Conservation (phyloP, 2,888 invertebrate genomes). For the Cantharis rustica region DNA sequence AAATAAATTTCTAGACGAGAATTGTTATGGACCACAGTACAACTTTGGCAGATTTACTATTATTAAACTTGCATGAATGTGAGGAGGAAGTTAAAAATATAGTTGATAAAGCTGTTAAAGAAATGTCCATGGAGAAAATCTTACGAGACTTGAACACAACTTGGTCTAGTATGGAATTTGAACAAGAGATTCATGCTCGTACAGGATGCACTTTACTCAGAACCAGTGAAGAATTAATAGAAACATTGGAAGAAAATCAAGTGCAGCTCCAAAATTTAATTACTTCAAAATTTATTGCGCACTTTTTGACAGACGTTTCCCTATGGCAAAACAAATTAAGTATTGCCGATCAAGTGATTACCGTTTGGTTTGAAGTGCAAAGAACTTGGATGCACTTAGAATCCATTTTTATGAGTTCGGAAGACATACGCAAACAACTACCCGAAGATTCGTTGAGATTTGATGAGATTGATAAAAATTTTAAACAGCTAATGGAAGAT, state of each 20-base stretch:
- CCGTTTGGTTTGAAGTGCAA: conserved; percentile 95
- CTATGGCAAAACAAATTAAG: conserved; percentile 92
- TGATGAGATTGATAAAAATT: conserved; percentile 87
- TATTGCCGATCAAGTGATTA: conserved; percentile 91
- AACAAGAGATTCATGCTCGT: conserved; percentile 84
- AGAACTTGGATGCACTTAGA: conserved; percentile 96
- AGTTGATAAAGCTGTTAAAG: conserved; percentile 97
- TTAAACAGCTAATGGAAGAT: conserved; percentile 79
- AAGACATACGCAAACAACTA: conserved; percentile 92
- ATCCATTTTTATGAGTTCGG: conserved; percentile 97
- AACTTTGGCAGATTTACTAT: conserved; percentile 88
- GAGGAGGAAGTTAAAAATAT: conserved; percentile 98
- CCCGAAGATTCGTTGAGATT: conserved; percentile 93
- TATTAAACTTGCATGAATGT: conserved; percentile 92
- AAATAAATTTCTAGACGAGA: conserved; percentile 68
- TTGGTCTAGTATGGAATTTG: conserved; percentile 93
- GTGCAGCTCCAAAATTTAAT: conserved; percentile 95
- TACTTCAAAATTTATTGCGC: conserved; percentile 95
- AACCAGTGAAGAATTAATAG: conserved; percentile 94
- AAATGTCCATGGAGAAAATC: conserved; percentile 98
- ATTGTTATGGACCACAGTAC: conserved; percentile 94
- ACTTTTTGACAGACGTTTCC: conserved; percentile 93
- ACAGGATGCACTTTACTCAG: conserved; percentile 85
- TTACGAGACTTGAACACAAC: conserved; percentile 87
- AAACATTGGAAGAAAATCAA: conserved; percentile 97